phyloP scores from a whole-genome alignment of 1,140 invertebrate genomes.

The Colletes gigas region DNA sequence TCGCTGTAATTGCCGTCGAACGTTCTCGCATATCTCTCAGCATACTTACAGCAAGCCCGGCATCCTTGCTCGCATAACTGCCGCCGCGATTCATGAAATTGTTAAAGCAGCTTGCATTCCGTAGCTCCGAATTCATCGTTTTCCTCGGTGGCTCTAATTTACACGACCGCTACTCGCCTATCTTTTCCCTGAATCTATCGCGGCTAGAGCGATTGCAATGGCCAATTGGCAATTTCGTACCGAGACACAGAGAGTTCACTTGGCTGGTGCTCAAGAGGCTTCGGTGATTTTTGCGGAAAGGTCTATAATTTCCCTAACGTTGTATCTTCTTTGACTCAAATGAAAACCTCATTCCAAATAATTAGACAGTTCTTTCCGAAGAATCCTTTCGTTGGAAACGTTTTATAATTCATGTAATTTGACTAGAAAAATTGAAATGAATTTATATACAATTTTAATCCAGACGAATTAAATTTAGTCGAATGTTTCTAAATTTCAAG shows the following conservation, averaged over 20 bases:
- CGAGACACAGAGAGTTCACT: background rate
- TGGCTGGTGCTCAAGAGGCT: conserved; percentile 13
- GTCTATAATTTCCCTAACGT: background rate
- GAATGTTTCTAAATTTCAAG: too few relatives aligned
- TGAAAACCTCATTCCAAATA: too few relatives aligned
- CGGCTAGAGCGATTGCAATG: background rate
- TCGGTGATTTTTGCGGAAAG: background rate
- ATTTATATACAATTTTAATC: too few relatives aligned
- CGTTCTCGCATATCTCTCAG: background rate
- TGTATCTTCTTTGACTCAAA: too few relatives aligned
- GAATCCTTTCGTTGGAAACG: too few relatives aligned
- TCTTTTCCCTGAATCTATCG: conserved; percentile 5
- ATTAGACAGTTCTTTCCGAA: too few relatives aligned
- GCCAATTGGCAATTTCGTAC: conserved; percentile 38
- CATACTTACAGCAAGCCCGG: background rate
- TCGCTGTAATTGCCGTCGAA: background rate
- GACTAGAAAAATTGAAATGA: too few relatives aligned
- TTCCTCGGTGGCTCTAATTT: background rate
- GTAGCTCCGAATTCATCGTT: too few relatives aligned
- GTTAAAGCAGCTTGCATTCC: background rate
- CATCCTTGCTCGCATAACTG: background rate
- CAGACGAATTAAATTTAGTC: too few relatives aligned
- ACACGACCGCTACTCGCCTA: background rate
- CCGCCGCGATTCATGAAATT: conserved; percentile 13
- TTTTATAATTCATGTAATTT: too few relatives aligned